Evolutionary conservation across 2,888 invertebrate species (phyloP), one percentile per base, ranked within the genome.

Genomic region (Cephus nigrinus): DNA sequence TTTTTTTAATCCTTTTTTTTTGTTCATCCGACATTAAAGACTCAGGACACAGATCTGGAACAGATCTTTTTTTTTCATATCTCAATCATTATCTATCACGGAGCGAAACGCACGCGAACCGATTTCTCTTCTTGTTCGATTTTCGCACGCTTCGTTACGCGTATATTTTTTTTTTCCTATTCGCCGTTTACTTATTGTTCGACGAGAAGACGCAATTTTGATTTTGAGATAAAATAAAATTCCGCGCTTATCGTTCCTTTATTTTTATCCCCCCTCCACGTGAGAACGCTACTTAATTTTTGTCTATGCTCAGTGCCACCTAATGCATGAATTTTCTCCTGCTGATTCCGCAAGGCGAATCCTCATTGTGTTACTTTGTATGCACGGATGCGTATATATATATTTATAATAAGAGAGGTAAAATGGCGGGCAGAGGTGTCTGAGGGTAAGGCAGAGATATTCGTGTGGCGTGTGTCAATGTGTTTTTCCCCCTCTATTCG

Each of bases 371-470:
- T 75, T 72, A 75, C 74, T 84, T 84, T 82, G 81, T 82, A 84
- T 79, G 79, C 82, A 83, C 73, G 75, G 80, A 82, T 79, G 76
- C 81, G 75, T 82, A 77, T 80, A 12, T 81, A 82, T 80, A 32
- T 75, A 75, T 82, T 33, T 78, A 72, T 80, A 71, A 71, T 79
- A 55, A 55, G 9, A 55, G 55, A 23, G 55, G 23, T 23, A 55
- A 23, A 55, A 23, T 23, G 55, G 55, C 55, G 55, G 55, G 55
- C 23, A 55, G 55, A 55, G 55, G 55, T 55, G 55, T 23, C 55
- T 1, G 55, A 9, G 55, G 23, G 55, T 55, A 55, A 55, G 55
- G 23, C 55, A 23, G 55, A 23, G 55, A 55, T 55, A 23, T 5
- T 23, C 55, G 23, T 15, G 23, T 55, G 23, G 55, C 55, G 23